A percentile compares a stretch with the other conserved stretches of the same genome.
These are phyloP conservation scores for Azemiops feae DNA, from an alignment of 2,113 vertebrate genomes.

Conservation along the genomic window DNA sequence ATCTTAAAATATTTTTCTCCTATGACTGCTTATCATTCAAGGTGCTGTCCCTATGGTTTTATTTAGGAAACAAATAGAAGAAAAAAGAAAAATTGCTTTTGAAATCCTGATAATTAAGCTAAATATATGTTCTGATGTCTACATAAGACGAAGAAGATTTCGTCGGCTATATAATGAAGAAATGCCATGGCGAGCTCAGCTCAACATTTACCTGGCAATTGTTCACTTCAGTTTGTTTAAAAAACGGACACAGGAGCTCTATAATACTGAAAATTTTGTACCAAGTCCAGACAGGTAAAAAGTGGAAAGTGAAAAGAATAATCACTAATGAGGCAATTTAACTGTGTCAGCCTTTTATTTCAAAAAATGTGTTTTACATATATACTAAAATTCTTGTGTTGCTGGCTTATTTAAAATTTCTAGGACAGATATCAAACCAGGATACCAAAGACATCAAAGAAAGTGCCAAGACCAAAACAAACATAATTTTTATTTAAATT, in stretches of 20 bases:
- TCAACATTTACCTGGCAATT: conserved; percentile 79
- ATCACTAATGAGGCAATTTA: not conserved
- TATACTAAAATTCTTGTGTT: not conserved
- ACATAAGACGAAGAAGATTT: conserved; percentile 64
- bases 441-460: not conserved
- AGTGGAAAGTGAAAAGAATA: not conserved
- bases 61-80: conserved; percentile 50
- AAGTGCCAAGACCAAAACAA: not conserved
- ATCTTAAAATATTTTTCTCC: not conserved
- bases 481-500: not conserved
- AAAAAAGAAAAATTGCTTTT: conserved; percentile 59
- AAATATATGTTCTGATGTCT: conserved; percentile 59
- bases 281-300: conserved; percentile 63
- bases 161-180: conserved; percentile 75
- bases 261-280: conserved; percentile 40
- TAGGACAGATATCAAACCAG: not conserved
- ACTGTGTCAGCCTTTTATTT: not conserved
- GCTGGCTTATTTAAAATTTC: not conserved
- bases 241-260: conserved; percentile 62
- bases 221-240: conserved; percentile 76
- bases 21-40: not conserved
- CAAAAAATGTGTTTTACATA: not conserved
- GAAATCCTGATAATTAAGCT: conserved; percentile 65
- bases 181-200: conserved; percentile 81
- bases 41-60: conserved; percentile 20